These are phyloP conservation scores for Melanotaenia parkinsoni DNA, from an alignment of 2,797 vertebrate species.

Conservation along the genomic window DNA sequence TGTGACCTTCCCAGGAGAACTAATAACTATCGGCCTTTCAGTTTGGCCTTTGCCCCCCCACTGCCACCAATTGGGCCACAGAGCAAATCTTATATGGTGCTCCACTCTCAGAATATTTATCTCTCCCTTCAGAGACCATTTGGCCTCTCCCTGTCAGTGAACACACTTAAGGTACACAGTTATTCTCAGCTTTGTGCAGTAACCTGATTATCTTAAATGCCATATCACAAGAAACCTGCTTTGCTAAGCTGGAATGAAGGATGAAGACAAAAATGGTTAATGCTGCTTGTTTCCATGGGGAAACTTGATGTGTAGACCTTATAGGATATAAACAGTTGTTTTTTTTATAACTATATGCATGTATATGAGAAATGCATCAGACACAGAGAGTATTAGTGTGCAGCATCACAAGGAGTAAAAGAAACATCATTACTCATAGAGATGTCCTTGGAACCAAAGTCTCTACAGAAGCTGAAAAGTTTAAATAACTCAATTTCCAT, in stretches of 20 bases:
- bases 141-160: conserved; percentile 45
- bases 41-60: conserved; percentile 69
- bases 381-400: not conserved
- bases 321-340: not conserved
- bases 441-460: conserved; percentile 14
- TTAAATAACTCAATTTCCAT: conserved; percentile 7
- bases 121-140: conserved; percentile 47
- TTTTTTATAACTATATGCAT: not conserved
- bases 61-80: conserved; percentile 60
- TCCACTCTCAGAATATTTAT: conserved; percentile 46
- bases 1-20: conserved; percentile 70
- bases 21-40: conserved; percentile 72
- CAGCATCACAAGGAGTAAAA: conserved; percentile 6
- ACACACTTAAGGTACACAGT: conserved; percentile 35
- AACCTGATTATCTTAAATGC: conserved; percentile 34
- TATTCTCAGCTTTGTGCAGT: conserved; percentile 38
- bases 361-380: not conserved
- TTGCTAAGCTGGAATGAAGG: conserved; percentile 14
- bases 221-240: conserved; percentile 26
- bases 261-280: conserved; percentile 20
- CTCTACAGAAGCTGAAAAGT: conserved; percentile 25
- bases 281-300: not conserved
- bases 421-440: conserved; percentile 21
- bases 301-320: conserved; percentile 7
- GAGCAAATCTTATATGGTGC: conserved; percentile 47